phyloP scores from a whole-genome alignment of 2,113 vertebrate genomes.

The Beaufortia kweichowensis region DNA sequence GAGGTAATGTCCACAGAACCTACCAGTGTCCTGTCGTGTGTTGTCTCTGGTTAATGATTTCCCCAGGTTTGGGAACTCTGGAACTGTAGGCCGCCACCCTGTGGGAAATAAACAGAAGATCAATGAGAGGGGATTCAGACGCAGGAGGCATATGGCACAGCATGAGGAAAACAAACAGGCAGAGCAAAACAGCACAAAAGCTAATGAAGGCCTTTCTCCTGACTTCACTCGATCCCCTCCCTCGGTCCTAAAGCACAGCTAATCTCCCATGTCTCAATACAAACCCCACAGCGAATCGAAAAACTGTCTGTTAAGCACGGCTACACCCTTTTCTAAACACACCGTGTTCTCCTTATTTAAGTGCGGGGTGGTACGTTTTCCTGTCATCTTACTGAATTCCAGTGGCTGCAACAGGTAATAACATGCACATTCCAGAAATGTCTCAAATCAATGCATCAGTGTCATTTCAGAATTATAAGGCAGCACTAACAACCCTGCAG shows the following conservation, averaged over 20 bases:
- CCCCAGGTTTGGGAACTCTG: constrained; percentile 54
- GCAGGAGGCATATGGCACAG: constrained; percentile 32
- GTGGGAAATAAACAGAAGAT: constrained; percentile 61
- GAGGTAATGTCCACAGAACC: constrained; percentile 39
- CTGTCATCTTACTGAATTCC: constrained; percentile 6
- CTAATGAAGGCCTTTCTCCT: constrained; percentile 14
- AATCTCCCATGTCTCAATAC: background rate
- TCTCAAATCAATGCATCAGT: constrained; percentile 19
- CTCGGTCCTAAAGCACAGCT: background rate
- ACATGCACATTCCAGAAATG: constrained; percentile 36
- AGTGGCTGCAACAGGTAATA: constrained; percentile 38
- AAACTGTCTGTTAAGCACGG: background rate
- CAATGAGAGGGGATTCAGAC: constrained; percentile 49
- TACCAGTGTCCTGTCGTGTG: constrained; percentile 66
- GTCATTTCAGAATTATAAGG: background rate
- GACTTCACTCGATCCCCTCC: background rate
- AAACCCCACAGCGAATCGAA: background rate
- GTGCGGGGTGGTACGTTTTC: background rate
- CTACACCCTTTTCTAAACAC: constrained; percentile 16
- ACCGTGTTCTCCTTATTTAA: background rate
- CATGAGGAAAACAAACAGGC: constrained; percentile 65
- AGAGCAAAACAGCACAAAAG: constrained; percentile 52
- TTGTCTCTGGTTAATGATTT: constrained; percentile 61
- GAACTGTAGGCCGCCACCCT: constrained; percentile 63
- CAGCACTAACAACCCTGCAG: background rate